A percentile compares a stretch with the other conserved stretches of the same genome.
phyloP scores from a whole-genome alignment of 2,797 vertebrate genomes.

The Pangasius sanitwongsei region DNA sequence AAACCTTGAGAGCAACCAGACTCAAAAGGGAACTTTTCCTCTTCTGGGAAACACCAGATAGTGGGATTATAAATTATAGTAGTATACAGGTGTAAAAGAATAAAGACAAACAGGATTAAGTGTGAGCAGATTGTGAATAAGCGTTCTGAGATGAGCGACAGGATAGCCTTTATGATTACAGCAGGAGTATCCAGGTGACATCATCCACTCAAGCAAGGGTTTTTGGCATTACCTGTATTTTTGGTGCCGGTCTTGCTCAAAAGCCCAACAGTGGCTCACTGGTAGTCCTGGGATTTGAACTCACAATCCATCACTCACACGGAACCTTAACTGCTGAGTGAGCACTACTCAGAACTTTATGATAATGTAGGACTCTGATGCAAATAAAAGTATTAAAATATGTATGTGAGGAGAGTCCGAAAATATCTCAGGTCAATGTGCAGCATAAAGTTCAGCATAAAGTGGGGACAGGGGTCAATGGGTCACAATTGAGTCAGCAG shows the following conservation, averaged over 20 bases:
- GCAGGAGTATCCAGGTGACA: background rate
- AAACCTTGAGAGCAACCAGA: background rate
- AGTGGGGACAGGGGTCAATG: background rate
- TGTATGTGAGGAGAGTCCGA: background rate
- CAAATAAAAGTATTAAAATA: constrained; percentile 6
- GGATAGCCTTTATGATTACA: background rate
- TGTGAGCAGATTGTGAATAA: background rate
- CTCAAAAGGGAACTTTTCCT: background rate
- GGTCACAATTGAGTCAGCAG: constrained; percentile 6
- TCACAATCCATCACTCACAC: background rate
- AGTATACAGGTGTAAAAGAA: background rate
- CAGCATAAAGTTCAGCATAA: constrained; percentile 5
- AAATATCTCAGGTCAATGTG: background rate
- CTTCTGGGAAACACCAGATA: background rate
- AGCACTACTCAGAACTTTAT: background rate
- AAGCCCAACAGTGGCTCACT: background rate
- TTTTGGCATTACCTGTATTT: background rate
- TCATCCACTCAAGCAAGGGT: background rate
- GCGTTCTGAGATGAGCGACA: background rate
- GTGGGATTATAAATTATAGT: background rate
- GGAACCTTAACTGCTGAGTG: background rate
- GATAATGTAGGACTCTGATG: background rate
- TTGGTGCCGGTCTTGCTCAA: background rate
- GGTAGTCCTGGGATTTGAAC: background rate
- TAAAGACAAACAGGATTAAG: background rate